Evolutionary conservation across 1,140 invertebrate species (phyloP).

Genomic region (Lepidurus packardi): DNA sequence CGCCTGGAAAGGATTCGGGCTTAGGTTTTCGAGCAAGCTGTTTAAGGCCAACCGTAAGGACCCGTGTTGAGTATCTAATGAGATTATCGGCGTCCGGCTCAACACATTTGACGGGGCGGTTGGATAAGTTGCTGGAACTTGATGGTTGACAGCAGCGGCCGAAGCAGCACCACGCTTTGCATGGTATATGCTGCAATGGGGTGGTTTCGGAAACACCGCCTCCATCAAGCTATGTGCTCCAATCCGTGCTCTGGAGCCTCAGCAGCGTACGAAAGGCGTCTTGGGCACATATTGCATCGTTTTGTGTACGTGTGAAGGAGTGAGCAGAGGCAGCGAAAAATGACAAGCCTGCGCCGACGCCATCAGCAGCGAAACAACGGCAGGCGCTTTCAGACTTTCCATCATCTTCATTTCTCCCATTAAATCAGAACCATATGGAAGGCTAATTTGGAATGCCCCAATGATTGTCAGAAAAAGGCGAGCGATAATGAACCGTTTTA

Average conservation of each 20-base stretch:
- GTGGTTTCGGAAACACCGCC: constrained; percentile 1
- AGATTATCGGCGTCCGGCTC: constrained; percentile 16
- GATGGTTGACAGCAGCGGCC: constrained; percentile 8
- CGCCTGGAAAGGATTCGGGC: not conserved
- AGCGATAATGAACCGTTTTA: constrained; percentile 10
- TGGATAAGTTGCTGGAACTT: constrained; percentile 18
- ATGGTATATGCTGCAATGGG: constrained; percentile 6
- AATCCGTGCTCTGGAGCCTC: not conserved
- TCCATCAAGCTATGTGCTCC: not conserved
- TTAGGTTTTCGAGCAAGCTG: not conserved
- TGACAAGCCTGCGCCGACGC: not conserved
- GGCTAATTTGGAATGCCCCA: constrained; percentile 18
- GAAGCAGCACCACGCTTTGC: constrained; percentile 20
- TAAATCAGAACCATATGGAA: constrained; percentile 22
- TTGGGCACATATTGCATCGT: constrained; percentile 17
- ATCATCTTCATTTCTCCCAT: constrained; percentile 22
- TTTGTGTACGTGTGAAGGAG: constrained; percentile 15
- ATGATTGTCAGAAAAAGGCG: constrained; percentile 21
- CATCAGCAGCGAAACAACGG: constrained; percentile 2
- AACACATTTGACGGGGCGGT: constrained; percentile 13
- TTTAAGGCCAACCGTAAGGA: not conserved
- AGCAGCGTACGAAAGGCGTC: constrained; percentile 2
- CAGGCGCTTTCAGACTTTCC: constrained; percentile 1
- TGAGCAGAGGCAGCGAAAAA: not conserved
- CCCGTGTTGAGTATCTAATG: constrained; percentile 15